Base-by-base conservation (phyloP, 2,113 vertebrate genomes). In the Lamprologus ornatipinnis region DNA sequence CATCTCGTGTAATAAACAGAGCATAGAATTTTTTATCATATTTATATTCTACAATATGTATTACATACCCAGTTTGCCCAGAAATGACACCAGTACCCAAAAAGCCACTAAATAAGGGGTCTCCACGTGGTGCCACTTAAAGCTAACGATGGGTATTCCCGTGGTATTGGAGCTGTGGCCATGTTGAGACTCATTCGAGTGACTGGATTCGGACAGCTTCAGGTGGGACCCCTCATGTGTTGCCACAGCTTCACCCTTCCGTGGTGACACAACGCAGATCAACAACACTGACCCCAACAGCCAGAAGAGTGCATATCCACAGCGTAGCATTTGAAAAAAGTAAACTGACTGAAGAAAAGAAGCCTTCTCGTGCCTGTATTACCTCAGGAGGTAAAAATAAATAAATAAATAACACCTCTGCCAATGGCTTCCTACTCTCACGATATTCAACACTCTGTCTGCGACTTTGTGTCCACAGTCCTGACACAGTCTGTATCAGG, bases 1-100 rank as follows among this genome's bases (percentile, higher is more conserved):
- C 70, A 3, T n/a, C 17, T 51, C 0, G 1, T 13, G 10, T 51
- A 78, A 78, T 51, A 78, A 78, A 13, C 45, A 51, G 17, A 51
- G 10, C 37, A 2, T 45, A 63, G 2, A 3, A 5, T 7, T 5
- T 70, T 13, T n/a, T 3, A 23, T n/a, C 15, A 17, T 75, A 75
- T 75, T 28, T 75, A 75, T 75, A 47, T 28, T 28, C 42, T 8
- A 31, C 6, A 28, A 23, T 35, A 13, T 35, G 19, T 37, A 9
- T 15, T 89, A 96, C 96, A 17, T 96, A 99, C 98, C 97, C 85
- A 98, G 93, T 95, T 99, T 99, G 35, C 96, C 95, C 94, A 98
- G n/a, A 87, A 96, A 96, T 83, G 97, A 97, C 94, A 99, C 98
- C 2, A 98, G 90, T 57, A 99, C 93, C 98, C 98, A 99, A 42